These are phyloP conservation scores for Prunella himalayana DNA, from an alignment of 2,113 vertebrate genomes.

Conservation along the genomic window DNA sequence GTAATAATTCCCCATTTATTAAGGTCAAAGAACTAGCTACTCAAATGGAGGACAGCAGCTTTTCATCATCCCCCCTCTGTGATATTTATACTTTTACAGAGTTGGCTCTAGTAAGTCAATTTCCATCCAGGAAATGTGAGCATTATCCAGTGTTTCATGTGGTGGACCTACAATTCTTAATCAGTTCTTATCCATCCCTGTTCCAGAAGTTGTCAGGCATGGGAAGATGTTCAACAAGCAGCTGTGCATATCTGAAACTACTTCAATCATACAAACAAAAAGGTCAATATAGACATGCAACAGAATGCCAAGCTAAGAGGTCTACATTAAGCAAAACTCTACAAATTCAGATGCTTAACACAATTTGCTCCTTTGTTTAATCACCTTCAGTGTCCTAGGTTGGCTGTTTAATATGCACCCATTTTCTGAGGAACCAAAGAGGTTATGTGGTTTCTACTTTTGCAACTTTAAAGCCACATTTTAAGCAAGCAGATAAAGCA, in stretches of 20 bases:
- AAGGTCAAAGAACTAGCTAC: not conserved
- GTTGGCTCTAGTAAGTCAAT: not conserved
- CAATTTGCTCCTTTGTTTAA: not conserved
- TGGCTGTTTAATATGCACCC: not conserved
- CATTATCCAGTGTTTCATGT: not conserved
- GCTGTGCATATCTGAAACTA: not conserved
- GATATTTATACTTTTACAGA: not conserved
- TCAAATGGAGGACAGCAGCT: not conserved
- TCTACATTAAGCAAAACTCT: not conserved
- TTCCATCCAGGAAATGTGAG: not conserved
- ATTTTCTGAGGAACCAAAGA: not conserved
- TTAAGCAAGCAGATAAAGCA: not conserved
- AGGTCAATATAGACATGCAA: not conserved
- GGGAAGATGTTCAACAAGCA: not conserved
- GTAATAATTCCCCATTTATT: not conserved
- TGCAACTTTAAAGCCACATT: not conserved
- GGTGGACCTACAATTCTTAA: not conserved
- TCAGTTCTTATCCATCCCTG: not conserved
- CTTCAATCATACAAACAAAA: not conserved
- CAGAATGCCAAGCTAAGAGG: not conserved
- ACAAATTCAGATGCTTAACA: not conserved
- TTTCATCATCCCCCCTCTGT: not conserved
- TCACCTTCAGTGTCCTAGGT: not conserved
- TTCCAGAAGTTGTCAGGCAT: not conserved
- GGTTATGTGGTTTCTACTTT: not conserved